These are phyloP conservation scores for Dascyllus trimaculatus DNA, from an alignment of 2,113 vertebrate genomes.

Conservation along the genomic window DNA sequence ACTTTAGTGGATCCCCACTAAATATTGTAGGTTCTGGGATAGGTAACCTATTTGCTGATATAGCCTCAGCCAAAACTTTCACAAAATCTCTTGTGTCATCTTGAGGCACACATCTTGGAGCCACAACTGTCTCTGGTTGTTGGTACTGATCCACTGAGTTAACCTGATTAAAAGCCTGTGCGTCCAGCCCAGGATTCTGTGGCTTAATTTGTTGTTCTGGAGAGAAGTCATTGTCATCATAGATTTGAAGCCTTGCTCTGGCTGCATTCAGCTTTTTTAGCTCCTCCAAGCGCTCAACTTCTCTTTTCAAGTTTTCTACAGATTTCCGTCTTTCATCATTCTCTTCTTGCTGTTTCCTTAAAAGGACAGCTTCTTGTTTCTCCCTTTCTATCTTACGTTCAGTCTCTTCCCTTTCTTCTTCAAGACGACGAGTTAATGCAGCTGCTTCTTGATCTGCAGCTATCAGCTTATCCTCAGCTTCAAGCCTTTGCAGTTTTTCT, in stretches of 20 bases:
- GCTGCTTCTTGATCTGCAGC: conserved; percentile 29
- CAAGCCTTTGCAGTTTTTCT: neutral
- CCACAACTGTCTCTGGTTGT: too few species aligned
- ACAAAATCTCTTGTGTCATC: neutral
- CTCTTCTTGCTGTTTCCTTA: conserved; percentile 19
- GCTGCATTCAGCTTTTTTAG: conserved; percentile 33
- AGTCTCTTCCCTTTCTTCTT: conserved; percentile 27
- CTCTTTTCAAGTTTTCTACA: conserved; percentile 19
- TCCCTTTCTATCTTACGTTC: conserved; percentile 23
- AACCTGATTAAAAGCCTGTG: neutral
- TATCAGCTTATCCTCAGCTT: conserved; percentile 15
- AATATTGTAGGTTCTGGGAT: conserved; percentile 62
- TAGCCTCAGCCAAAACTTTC: conserved; percentile 44
- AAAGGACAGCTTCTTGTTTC: conserved; percentile 2
- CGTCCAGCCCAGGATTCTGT: neutral
- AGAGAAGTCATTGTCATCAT: neutral
- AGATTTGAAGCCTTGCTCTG: conserved; percentile 22
- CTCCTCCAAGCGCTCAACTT: conserved; percentile 22
- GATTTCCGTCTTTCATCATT: conserved; percentile 6
- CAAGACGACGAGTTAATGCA: conserved; percentile 13
- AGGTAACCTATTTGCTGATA: conserved; percentile 50
- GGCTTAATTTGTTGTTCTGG: neutral
- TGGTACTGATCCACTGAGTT: neutral
- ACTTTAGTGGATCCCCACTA: conserved; percentile 56
- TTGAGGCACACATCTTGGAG: neutral